Percentiles rank a stretch among this genome's conserved stretches.
phyloP scores from a whole-genome alignment of 2,113 vertebrate genomes.

The Prunella fulvescens region DNA sequence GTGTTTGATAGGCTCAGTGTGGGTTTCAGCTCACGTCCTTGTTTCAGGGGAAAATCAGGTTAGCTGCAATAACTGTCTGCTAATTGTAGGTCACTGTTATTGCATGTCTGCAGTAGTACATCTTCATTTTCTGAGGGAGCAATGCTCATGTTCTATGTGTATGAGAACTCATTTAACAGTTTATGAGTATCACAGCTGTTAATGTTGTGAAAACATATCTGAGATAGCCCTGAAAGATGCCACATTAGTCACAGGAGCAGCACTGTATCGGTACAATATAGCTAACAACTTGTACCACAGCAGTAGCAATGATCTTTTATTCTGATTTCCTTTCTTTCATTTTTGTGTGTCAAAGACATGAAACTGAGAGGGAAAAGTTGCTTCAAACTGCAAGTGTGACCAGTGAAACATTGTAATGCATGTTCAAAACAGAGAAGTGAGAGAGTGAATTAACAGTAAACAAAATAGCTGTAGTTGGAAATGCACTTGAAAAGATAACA shows the following conservation, averaged over 20 bases:
- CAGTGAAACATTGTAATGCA: background rate
- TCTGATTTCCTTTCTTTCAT: background rate
- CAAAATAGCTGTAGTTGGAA: background rate
- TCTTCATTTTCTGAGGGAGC: background rate
- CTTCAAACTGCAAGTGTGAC: background rate
- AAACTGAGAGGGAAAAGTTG: background rate
- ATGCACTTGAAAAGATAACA: background rate
- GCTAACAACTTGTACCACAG: background rate
- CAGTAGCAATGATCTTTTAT: background rate
- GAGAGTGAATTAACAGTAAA: background rate
- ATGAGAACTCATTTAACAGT: background rate
- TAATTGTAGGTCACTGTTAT: background rate
- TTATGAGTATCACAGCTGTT: background rate
- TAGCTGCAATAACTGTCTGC: background rate
- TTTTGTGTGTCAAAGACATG: background rate
- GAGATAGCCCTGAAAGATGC: background rate
- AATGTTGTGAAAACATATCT: background rate
- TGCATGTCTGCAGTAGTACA: background rate
- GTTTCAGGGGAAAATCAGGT: background rate
- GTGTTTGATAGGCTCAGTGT: background rate
- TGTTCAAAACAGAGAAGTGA: background rate
- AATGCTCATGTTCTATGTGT: background rate
- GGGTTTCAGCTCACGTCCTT: background rate
- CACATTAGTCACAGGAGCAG: background rate
- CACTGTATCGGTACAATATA: background rate